Evolutionary conservation across 2,888 invertebrate genomes (phyloP).

Genomic region (Entomobrya multifasciata): DNA sequence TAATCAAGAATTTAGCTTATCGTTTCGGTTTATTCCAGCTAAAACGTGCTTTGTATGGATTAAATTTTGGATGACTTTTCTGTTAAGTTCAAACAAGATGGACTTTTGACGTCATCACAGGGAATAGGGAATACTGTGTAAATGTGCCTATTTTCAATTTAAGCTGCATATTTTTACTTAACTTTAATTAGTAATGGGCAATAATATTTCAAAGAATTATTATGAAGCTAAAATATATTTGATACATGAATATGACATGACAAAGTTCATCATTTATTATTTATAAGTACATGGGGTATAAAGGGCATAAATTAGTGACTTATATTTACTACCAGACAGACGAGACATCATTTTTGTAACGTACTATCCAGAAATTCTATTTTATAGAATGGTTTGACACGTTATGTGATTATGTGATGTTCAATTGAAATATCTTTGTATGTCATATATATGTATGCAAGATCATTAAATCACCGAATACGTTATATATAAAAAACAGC

Average conservation of each 20-base stretch:
- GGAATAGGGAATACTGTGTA: neutral
- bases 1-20: too few relatives aligned
- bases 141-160: neutral
- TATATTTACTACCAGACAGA: constrained; percentile 37
- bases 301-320: constrained; percentile 15
- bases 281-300: too few relatives aligned
- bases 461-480: too few relatives aligned
- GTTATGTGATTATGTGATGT: too few relatives aligned
- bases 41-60: neutral
- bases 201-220: constrained; percentile 24
- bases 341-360: neutral
- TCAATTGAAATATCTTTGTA: too few relatives aligned
- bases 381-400: too few relatives aligned
- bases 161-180: neutral
- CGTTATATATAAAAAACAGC: too few relatives aligned
- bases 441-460: too few relatives aligned
- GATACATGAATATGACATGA: neutral
- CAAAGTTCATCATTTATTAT: too few relatives aligned
- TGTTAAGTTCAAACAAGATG: constrained; percentile 24
- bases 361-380: too few relatives aligned
- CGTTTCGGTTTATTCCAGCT: neutral
- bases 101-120: constrained; percentile 26
- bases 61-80: neutral
- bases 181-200: neutral
- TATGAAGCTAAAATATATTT: neutral